These are phyloP conservation scores for Abramis brama DNA, from an alignment of 2,113 vertebrate species.

Conservation along the genomic window DNA sequence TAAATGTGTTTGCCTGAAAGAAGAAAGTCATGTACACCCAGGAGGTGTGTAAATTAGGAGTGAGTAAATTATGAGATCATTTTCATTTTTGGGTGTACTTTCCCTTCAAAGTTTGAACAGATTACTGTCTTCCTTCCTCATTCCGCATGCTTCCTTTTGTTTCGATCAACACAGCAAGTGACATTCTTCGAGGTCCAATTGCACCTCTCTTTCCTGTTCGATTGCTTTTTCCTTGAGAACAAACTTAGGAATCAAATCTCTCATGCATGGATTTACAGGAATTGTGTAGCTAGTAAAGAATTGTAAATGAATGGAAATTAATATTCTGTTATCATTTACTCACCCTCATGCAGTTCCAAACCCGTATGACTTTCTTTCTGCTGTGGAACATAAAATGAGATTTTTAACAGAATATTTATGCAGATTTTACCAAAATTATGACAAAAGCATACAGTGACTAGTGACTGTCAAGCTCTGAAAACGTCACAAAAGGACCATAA, in stretches of 20 bases:
- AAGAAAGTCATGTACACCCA: no score
- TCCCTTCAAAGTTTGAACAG: background rate
- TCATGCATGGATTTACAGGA: background rate
- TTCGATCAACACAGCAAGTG: conserved; percentile 2
- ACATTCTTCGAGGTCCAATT: background rate
- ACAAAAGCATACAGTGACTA: background rate
- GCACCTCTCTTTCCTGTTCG: conserved; percentile 5
- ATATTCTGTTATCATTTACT: background rate
- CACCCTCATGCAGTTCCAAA: background rate
- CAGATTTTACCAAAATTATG: background rate
- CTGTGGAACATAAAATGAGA: background rate
- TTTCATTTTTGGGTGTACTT: no score
- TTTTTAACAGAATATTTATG: background rate
- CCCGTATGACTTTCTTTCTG: background rate
- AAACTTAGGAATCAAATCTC: background rate
- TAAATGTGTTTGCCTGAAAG: no score
- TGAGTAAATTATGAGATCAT: no score
- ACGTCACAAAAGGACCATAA: background rate
- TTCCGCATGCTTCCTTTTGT: conserved; percentile 20
- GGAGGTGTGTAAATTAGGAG: no score
- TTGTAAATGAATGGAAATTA: background rate
- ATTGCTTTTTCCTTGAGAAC: background rate
- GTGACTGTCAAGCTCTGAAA: background rate
- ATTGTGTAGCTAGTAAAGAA: background rate
- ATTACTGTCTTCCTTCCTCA: background rate